Conservation (phyloP, 2,888 invertebrate species). For the Tetramorium bicarinatum region DNA sequence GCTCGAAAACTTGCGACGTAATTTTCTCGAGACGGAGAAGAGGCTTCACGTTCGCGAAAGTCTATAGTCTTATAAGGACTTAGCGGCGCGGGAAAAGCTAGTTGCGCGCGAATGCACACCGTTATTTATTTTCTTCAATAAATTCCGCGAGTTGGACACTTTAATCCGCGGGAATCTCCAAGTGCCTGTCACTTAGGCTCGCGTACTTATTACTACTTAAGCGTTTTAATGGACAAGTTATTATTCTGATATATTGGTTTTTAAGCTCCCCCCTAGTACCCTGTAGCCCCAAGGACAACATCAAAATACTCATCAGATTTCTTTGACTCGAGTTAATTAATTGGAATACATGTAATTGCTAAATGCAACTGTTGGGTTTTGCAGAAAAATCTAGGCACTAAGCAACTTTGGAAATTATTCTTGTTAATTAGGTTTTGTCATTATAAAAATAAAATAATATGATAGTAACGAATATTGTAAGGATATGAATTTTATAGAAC, state of each 20-base stretch:
- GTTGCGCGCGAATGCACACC: conserved; percentile 58
- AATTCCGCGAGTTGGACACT: conserved; percentile 83
- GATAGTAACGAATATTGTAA: neutral
- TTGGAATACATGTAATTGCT: conserved; percentile 39
- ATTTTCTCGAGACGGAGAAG: conserved; percentile 44
- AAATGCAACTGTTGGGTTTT: neutral
- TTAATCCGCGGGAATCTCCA: conserved; percentile 82
- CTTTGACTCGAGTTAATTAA: conserved; percentile 70
- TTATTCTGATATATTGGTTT: conserved; percentile 84
- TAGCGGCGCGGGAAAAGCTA: conserved; percentile 51
- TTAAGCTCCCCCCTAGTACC: conserved; percentile 76
- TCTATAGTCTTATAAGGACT: conserved; percentile 52
- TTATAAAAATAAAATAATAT: neutral
- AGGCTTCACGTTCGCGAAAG: conserved; percentile 41
- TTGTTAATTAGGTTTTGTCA: neutral
- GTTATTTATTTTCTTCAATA: conserved; percentile 80
- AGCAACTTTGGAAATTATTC: neutral
- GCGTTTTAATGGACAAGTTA: conserved; percentile 86
- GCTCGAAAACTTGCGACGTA: conserved; percentile 51
- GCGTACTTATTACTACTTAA: conserved; percentile 85
- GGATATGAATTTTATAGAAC: neutral
- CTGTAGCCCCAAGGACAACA: neutral
- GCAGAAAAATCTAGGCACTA: neutral
- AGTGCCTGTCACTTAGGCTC: conserved; percentile 83
- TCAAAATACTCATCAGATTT: conserved; percentile 70